Evolutionary conservation across 2,888 invertebrate genomes (phyloP).

Genomic region (Copidosoma aretas): DNA sequence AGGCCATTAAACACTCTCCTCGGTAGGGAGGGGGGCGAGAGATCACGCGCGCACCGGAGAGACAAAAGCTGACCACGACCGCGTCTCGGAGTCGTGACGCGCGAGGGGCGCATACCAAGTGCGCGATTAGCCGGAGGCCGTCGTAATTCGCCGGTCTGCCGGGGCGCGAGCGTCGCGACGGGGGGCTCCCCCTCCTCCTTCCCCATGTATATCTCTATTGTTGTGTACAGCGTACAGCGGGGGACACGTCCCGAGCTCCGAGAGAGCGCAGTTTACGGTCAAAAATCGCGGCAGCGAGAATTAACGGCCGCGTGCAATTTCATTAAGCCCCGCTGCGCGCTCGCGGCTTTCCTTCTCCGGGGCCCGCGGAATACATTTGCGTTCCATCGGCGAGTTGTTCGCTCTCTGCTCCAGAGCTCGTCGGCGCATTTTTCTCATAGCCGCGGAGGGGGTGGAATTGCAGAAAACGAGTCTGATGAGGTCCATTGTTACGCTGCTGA

Average conservation of each 20-base stretch:
- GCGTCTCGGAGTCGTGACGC: neutral
- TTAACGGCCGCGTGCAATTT: constrained; percentile 17
- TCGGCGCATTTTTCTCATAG: too few species aligned
- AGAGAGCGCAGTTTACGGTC: constrained; percentile 1
- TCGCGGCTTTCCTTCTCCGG: constrained; percentile 15
- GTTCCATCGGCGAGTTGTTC: constrained; percentile 5
- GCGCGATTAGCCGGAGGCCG: constrained; percentile 28
- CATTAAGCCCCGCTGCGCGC: constrained; percentile 19
- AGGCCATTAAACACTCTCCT: too few species aligned
- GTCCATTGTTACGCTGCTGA: too few species aligned
- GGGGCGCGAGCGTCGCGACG: constrained; percentile 1
- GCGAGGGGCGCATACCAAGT: constrained; percentile 36
- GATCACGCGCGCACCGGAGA: too few species aligned
- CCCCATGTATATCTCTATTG: too few species aligned
- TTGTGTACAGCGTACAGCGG: too few species aligned
- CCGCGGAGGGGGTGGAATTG: too few species aligned
- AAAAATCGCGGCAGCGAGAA: constrained; percentile 18
- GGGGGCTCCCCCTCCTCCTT: neutral
- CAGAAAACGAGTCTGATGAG: too few species aligned
- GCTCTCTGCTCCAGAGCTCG: too few species aligned
- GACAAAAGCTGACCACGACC: too few species aligned
- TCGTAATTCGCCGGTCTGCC: neutral
- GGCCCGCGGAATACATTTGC: too few species aligned
- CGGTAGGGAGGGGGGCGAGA: too few species aligned
- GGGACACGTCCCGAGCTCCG: neutral